Conservation (phyloP, 2,797 vertebrate species). For the Hydrophis major region DNA sequence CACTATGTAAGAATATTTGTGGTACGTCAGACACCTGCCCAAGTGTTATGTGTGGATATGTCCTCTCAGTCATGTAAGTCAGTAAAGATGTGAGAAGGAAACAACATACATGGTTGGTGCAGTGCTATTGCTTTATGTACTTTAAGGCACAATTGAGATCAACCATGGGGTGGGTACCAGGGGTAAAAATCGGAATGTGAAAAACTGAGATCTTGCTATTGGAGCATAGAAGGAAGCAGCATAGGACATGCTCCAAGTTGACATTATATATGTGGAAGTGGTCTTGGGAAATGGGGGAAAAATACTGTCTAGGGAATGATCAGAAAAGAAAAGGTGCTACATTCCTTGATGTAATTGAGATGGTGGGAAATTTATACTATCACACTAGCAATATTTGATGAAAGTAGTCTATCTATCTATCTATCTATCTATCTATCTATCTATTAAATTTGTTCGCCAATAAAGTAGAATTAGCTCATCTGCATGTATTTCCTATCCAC, state of each 20-base stretch:
- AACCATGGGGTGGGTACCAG: neutral
- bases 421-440: too few species aligned
- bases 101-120: neutral
- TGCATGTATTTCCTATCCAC: too few species aligned
- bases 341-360: neutral
- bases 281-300: too few species aligned
- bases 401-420: too few species aligned
- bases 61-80: too few species aligned
- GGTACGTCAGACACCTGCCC: too few species aligned
- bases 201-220: neutral
- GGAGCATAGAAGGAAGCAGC: neutral
- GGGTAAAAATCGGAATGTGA: neutral
- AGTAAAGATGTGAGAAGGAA: neutral
- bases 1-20: too few species aligned
- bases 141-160: neutral
- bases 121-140: neutral
- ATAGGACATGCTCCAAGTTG: neutral
- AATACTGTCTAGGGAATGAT: too few species aligned
- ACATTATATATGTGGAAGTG: neutral
- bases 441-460: neutral
- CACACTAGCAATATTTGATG: neutral
- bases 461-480: neutral
- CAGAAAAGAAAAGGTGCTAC: too few species aligned
- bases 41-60: too few species aligned
- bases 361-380: neutral